phyloP scores from a whole-genome alignment of 2,888 invertebrate species.

The Caenorhabditis sp. region DNA sequence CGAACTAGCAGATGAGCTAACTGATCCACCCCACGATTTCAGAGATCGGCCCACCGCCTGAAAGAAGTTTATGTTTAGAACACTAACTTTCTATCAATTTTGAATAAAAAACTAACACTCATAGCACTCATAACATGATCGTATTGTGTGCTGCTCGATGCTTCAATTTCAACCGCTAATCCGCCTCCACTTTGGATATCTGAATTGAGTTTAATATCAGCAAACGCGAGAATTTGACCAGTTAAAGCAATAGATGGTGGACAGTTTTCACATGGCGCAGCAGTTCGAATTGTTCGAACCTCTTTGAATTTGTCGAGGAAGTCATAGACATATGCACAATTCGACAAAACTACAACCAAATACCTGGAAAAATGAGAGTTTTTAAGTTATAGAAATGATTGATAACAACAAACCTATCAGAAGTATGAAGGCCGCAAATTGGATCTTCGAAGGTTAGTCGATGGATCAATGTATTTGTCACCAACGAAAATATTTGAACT shows the following conservation, averaged over 20 bases:
- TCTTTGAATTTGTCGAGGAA: conserved; percentile 56
- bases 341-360: conserved; percentile 59
- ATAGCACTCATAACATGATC: conserved; percentile 74
- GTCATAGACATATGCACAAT: conserved; percentile 72
- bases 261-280: conserved; percentile 48
- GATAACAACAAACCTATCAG: conserved; percentile 50
- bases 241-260: conserved; percentile 57
- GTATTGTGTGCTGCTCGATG: conserved; percentile 70
- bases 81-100: too few relatives aligned
- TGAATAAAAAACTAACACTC: conserved; percentile 72
- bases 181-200: conserved; percentile 64
- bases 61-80: too few relatives aligned
- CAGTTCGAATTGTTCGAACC: conserved; percentile 43
- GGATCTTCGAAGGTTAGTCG: conserved; percentile 71
- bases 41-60: conserved; percentile 73
- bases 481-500: conserved; percentile 72
- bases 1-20: conserved; percentile 41
- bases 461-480: conserved; percentile 72
- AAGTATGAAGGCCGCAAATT: conserved; percentile 71
- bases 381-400: not conserved
- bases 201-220: conserved; percentile 69
- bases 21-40: conserved; percentile 73
- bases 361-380: conserved; percentile 35
- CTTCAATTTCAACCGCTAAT: conserved; percentile 42
- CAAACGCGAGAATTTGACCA: conserved; percentile 61